Conservation (phyloP, 2,888 invertebrate species). For the Chrysotoxum bicinctum region DNA sequence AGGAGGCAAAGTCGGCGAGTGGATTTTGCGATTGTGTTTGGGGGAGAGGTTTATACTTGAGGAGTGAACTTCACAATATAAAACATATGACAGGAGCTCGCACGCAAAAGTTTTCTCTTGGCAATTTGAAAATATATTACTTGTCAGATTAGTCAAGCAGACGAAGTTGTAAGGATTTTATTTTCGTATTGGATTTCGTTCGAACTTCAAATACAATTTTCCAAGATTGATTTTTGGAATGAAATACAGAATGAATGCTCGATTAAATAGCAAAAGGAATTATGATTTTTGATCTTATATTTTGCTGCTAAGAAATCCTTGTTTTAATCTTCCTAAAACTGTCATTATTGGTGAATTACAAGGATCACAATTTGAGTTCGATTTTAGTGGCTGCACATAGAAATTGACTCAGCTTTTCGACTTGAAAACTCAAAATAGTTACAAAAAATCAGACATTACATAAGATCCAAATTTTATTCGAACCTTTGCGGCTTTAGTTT, state of each 20-base stretch:
- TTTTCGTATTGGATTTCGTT: not conserved
- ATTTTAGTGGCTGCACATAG: too few species aligned
- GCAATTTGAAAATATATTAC: slow-evolving; percentile 32
- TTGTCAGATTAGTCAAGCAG: slow-evolving; percentile 48
- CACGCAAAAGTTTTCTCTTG: slow-evolving; percentile 24
- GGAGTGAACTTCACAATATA: slow-evolving; percentile 21
- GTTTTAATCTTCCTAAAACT: not conserved
- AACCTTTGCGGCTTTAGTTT: too few species aligned
- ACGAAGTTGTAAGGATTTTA: slow-evolving; percentile 31
- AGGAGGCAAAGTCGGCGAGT: not conserved
- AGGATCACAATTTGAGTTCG: too few species aligned
- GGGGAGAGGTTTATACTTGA: not conserved
- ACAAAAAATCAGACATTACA: too few species aligned
- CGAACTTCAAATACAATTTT: slow-evolving; percentile 2
- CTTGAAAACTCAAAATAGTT: too few species aligned
- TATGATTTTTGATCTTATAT: not conserved
- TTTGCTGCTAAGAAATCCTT: not conserved
- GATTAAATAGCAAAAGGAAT: not conserved
- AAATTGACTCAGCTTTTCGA: too few species aligned
- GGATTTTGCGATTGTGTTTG: not conserved
- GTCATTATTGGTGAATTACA: too few species aligned
- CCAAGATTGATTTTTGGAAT: not conserved
- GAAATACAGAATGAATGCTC: not conserved
- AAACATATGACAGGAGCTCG: slow-evolving; percentile 38
- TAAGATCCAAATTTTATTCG: too few species aligned